Evolutionary conservation across 2,888 invertebrate genomes (phyloP), one percentile per base, ranked within the genome.

Genomic region (Tipula helvola): DNA sequence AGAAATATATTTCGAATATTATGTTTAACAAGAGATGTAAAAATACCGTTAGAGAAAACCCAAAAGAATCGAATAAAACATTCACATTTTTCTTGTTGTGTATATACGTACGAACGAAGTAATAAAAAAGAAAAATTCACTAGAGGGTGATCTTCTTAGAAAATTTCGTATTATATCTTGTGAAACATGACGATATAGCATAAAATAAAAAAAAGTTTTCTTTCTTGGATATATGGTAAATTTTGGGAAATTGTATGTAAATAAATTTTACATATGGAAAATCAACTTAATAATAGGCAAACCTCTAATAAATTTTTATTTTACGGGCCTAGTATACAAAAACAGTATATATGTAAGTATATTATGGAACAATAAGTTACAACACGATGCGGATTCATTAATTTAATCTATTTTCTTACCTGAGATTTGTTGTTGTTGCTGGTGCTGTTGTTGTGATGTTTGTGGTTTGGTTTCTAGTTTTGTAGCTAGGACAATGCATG

Each of bases 401-500:
- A 71, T 71, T 28, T 71, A 28, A 28, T 28, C n/a, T n/a, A 4
- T 28, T 71, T 71, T 71, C 71, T 28, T 84, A 84, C 84, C 84
- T 84, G 84, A 41, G 7, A 84, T 84, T 84, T 36, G 36, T 84
- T 84, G 13, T n/a, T 36, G 83, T 36, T 39, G 39, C 7, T 39
- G 39, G 10, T 44, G 44, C 44, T 44, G 44, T 12, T 84, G 39
- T 84, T 84, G 84, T 13, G 84, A 84, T 84, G 36, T 36, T 84
- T 39, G 84, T 39, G 84, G 41, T 39, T 84, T 36, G 3, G 36
- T 84, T 18, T 85, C 85, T 18, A 44, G 39, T 85, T 39, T 85
- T 12, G 85, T 16, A 39, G 85, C 85, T 85, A 85, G 42, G 85
- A 85, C 85, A 42, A 85, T 85, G 85, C 85, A 85, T 85, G 85